phyloP scores from a whole-genome alignment of 2,888 invertebrate genomes.

The Andrena fulva region DNA sequence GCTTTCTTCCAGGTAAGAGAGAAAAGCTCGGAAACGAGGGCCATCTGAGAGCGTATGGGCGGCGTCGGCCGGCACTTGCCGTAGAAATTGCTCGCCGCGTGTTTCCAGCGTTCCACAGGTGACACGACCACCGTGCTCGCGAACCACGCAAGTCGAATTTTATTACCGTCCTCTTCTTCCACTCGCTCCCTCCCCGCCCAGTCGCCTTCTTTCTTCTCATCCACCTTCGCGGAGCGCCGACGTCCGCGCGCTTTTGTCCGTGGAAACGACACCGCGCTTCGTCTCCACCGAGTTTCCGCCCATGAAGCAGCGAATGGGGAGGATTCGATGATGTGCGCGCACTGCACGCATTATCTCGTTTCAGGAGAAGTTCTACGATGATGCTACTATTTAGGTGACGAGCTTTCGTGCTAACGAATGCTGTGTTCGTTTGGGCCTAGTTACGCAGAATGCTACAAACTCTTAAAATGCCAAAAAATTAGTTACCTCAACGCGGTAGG shows the following conservation, averaged over 20 bases:
- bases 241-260: conserved; percentile 32
- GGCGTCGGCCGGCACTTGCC: conserved; percentile 9
- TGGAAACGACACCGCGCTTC: conserved; percentile 24
- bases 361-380: no score
- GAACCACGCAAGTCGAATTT: conserved; percentile 71
- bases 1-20: conserved; percentile 42
- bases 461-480: no score
- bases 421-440: no score
- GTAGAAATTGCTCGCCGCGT: conserved; percentile 24
- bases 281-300: conserved; percentile 27
- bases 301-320: conserved; percentile 35
- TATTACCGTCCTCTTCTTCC: conserved; percentile 53
- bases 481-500: no score
- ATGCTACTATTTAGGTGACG: no score
- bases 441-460: no score
- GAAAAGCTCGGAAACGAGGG: conserved; percentile 33
- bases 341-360: no score
- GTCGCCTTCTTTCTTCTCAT: conserved; percentile 18
- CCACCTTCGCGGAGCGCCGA: conserved; percentile 23
- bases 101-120: conserved; percentile 55
- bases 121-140: conserved; percentile 76
- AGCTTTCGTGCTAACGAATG: no score
- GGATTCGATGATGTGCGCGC: background rate
- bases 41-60: background rate
- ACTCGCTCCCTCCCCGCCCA: conserved; percentile 5